Evolutionary conservation across 2,888 invertebrate species (phyloP).

Genomic region (Orthonevra nobilis): DNA sequence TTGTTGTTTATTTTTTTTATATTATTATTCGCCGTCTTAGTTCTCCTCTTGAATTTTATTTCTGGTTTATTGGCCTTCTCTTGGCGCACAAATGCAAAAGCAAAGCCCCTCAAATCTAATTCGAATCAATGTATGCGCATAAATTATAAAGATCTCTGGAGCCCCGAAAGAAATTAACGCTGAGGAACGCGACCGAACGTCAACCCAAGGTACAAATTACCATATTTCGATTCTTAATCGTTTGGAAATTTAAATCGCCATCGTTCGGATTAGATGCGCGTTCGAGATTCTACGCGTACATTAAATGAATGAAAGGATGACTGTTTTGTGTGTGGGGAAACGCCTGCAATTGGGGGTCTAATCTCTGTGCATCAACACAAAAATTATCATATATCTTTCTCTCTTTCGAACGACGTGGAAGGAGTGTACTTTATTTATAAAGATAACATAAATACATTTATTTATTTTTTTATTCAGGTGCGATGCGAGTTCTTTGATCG

Average conservation of each 20-base stretch:
- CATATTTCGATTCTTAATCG: slow-evolving; percentile 64
- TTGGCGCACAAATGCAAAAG: too few relatives aligned
- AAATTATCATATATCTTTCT: slow-evolving; percentile 1
- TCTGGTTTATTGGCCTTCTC: too few relatives aligned
- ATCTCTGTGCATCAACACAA: slow-evolving; percentile 34
- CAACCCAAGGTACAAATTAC: slow-evolving; percentile 52
- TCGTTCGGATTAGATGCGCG: slow-evolving; percentile 40
- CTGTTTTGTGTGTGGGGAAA: slow-evolving; percentile 26
- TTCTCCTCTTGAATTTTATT: too few relatives aligned
- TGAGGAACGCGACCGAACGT: slow-evolving; percentile 16
- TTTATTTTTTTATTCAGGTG: neutral
- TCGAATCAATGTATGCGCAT: slow-evolving; percentile 47
- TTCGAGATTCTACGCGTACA: slow-evolving; percentile 40
- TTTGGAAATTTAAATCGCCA: slow-evolving; percentile 35
- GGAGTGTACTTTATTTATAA: neutral
- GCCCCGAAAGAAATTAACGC: slow-evolving; percentile 18
- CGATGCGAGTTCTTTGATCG: neutral
- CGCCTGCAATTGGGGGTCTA: slow-evolving; percentile 37
- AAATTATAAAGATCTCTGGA: slow-evolving; percentile 36
- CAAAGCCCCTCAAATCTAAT: too few relatives aligned
- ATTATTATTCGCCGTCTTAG: too few relatives aligned
- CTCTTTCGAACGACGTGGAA: neutral
- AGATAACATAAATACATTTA: too few relatives aligned
- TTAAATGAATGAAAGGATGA: slow-evolving; percentile 27
- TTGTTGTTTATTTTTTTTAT: too few relatives aligned